Percentiles rank a stretch among this genome's conserved stretches.
Evolutionary conservation across 2,113 vertebrate species (phyloP).

Genomic region (Leptobrachium leishanense): DNA sequence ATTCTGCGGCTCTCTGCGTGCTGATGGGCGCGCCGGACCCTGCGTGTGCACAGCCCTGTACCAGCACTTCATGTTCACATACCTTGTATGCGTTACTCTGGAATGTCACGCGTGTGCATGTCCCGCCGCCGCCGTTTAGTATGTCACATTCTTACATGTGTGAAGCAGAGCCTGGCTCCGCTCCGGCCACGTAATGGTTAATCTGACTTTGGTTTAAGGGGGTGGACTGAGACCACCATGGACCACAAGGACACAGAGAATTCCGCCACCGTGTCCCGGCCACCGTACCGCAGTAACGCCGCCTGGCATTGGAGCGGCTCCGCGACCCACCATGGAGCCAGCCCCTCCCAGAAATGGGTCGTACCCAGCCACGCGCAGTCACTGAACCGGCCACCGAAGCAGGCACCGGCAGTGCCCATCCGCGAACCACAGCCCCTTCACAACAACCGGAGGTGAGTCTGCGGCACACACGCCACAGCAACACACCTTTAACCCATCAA

Average conservation of each 20-base stretch:
- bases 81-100: too few species aligned
- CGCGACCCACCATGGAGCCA: constrained; percentile 66
- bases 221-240: constrained; percentile 81
- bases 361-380: constrained; percentile 59
- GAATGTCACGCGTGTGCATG: too few species aligned
- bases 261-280: constrained; percentile 68
- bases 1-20: too few species aligned
- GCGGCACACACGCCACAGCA: too few species aligned
- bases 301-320: constrained; percentile 86
- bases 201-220: constrained; percentile 63
- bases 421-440: constrained; percentile 78
- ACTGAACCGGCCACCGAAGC: constrained; percentile 69
- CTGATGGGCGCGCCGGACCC: too few species aligned
- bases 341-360: constrained; percentile 72
- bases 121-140: background rate
- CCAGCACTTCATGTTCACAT: too few species aligned
- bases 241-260: constrained; percentile 82
- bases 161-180: background rate
- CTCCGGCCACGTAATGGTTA: background rate
- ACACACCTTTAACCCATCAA: too few species aligned
- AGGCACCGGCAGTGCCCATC: constrained; percentile 70
- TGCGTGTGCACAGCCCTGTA: too few species aligned
- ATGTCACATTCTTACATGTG: background rate
- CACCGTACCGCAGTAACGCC: constrained; percentile 71
- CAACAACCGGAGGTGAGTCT: constrained; percentile 74